These are phyloP conservation scores for Apodemia hepburni DNA, from an alignment of 2,888 invertebrate species.

Conservation along the genomic window DNA sequence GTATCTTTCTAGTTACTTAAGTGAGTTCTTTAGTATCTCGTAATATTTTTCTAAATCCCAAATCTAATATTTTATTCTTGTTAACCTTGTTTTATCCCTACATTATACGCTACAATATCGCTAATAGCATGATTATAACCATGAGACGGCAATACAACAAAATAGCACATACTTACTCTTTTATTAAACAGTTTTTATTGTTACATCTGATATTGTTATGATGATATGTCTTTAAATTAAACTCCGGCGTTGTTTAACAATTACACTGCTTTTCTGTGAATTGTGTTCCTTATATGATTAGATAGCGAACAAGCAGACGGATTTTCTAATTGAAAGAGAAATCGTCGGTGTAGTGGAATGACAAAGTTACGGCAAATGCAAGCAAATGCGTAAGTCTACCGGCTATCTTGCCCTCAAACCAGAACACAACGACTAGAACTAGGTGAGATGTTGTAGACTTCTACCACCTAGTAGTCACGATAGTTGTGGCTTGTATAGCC, in stretches of 20 bases:
- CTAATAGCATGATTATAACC: slow-evolving; percentile 2
- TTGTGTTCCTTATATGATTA: too few relatives aligned
- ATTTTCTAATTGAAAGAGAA: too few relatives aligned
- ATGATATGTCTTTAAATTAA: background rate
- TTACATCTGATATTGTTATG: background rate
- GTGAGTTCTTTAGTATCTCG: slow-evolving; percentile 1
- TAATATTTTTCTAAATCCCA: slow-evolving; percentile 2
- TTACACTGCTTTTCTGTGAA: too few relatives aligned
- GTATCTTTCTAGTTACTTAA: background rate
- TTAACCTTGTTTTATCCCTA: slow-evolving; percentile 1
- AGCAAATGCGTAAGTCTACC: too few relatives aligned
- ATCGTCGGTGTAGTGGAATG: too few relatives aligned
- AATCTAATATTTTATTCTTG: slow-evolving; percentile 6
- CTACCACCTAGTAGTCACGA: too few relatives aligned
- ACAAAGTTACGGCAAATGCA: too few relatives aligned
- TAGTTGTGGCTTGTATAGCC: too few relatives aligned
- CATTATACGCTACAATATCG: background rate
- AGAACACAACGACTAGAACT: too few relatives aligned
- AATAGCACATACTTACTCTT: background rate
- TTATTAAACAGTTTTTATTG: background rate
- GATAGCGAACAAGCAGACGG: too few relatives aligned
- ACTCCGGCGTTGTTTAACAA: background rate
- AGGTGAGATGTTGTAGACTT: too few relatives aligned
- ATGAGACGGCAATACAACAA: background rate
- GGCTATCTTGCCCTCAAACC: too few relatives aligned